phyloP scores from a whole-genome alignment of 2,888 invertebrate genomes.

The Drosophila hawaiiensis region DNA sequence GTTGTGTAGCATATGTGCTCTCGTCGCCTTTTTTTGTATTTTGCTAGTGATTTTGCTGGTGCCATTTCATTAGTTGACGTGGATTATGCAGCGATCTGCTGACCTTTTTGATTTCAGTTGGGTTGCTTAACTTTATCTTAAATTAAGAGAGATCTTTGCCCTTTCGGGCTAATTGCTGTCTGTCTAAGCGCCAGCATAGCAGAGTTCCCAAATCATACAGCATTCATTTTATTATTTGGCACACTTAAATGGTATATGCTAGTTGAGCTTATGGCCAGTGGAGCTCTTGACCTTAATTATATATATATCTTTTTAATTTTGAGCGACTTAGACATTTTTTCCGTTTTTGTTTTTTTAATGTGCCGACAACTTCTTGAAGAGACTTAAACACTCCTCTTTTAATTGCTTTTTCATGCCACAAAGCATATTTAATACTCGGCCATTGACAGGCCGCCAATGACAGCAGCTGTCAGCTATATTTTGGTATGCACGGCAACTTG shows the following conservation, averaged over 20 bases:
- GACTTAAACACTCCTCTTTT: constrained; percentile 59
- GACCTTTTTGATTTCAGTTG: constrained; percentile 17
- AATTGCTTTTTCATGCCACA: constrained; percentile 77
- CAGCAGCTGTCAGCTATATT: constrained; percentile 76
- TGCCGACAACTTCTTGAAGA: constrained; percentile 6
- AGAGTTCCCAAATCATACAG: background rate
- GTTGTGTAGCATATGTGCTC: constrained; percentile 1
- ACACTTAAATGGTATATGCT: background rate
- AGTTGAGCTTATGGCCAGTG: background rate
- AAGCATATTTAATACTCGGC: constrained; percentile 73
- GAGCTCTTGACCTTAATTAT: background rate
- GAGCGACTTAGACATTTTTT: background rate
- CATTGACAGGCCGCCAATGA: constrained; percentile 71
- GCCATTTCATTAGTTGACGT: constrained; percentile 54
- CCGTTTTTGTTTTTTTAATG: constrained; percentile 1
- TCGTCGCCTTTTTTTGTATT: background rate
- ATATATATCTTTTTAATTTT: too few species aligned
- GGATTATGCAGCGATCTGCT: constrained; percentile 32
- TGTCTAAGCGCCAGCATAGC: background rate
- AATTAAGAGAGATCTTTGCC: background rate
- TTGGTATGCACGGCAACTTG: constrained; percentile 66
- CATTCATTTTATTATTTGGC: background rate
- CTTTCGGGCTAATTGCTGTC: background rate
- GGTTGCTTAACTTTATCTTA: background rate
- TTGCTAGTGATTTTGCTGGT: constrained; percentile 16